Evolutionary conservation across 2,113 vertebrate genomes (phyloP).

Genomic region (Falco punctatus): DNA sequence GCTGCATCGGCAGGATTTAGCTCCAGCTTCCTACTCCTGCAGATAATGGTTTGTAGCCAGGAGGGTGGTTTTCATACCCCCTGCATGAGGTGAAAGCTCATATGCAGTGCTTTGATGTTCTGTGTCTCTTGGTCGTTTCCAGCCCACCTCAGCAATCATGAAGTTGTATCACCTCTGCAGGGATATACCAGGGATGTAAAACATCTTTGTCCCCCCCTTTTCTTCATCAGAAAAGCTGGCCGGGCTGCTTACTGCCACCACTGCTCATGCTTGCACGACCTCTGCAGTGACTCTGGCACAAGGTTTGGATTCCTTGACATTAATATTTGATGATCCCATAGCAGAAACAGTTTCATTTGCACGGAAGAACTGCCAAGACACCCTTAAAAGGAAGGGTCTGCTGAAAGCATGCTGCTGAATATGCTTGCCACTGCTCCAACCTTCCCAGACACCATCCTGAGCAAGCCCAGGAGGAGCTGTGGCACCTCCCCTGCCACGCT

Average conservation of each 20-base stretch:
- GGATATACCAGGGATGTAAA: background rate
- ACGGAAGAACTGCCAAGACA: slow-evolving; percentile 31
- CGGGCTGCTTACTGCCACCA: background rate
- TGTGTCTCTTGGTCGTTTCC: background rate
- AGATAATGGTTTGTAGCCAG: background rate
- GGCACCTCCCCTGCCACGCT: background rate
- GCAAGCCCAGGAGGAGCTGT: background rate
- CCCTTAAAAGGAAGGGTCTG: slow-evolving; percentile 60
- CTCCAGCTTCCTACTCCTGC: background rate
- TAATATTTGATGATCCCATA: slow-evolving; percentile 37
- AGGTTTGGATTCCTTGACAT: slow-evolving; percentile 64
- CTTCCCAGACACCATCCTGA: background rate
- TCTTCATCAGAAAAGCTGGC: background rate
- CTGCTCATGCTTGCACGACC: background rate
- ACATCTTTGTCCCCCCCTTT: background rate
- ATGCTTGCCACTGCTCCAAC: background rate
- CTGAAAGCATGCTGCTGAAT: background rate
- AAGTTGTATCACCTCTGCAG: background rate
- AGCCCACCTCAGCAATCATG: background rate
- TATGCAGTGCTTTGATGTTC: background rate
- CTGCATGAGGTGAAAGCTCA: background rate
- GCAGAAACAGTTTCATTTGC: slow-evolving; percentile 56
- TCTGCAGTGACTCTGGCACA: slow-evolving; percentile 32
- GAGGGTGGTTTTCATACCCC: background rate
- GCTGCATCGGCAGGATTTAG: background rate